These are phyloP conservation scores for Dynastes maya DNA, from an alignment of 2,888 invertebrate species.

Conservation along the genomic window DNA sequence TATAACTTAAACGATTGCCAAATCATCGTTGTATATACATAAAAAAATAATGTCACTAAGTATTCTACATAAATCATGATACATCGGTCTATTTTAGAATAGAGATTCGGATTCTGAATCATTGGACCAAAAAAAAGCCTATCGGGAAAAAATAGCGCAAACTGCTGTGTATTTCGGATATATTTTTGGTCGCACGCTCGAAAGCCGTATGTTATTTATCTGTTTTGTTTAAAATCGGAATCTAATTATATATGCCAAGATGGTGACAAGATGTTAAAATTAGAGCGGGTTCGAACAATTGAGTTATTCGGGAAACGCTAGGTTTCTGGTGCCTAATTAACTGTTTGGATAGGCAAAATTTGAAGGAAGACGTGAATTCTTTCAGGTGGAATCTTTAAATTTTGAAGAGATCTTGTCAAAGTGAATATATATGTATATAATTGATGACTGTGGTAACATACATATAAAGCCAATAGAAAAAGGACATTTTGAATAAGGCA, in stretches of 20 bases:
- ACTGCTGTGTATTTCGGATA: slow-evolving; percentile 1
- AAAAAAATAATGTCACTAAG: slow-evolving; percentile 6
- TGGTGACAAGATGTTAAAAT: slow-evolving; percentile 9
- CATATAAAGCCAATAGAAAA: too few species aligned
- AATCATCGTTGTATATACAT: not conserved
- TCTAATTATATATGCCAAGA: slow-evolving; percentile 16
- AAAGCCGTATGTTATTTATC: slow-evolving; percentile 19
- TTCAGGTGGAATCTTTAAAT: too few species aligned
- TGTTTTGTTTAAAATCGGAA: slow-evolving; percentile 19
- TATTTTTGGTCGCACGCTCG: slow-evolving; percentile 2
- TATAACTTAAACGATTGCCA: slow-evolving; percentile 6
- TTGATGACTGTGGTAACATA: not conserved
- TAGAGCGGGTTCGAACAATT: slow-evolving; percentile 8
- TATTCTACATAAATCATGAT: slow-evolving; percentile 26
- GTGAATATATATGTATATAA: not conserved
- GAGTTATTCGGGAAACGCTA: not conserved
- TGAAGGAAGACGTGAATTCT: too few species aligned
- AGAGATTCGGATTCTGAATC: slow-evolving; percentile 13
- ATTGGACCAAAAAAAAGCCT: slow-evolving; percentile 8
- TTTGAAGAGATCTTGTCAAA: too few species aligned
- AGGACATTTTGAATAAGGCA: too few species aligned
- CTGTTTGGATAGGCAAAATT: too few species aligned
- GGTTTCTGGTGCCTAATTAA: too few species aligned
- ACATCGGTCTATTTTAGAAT: slow-evolving; percentile 16
- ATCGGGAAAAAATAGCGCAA: slow-evolving; percentile 11